Evolutionary conservation across 2,797 vertebrate species (phyloP).

Genomic region (Sebastes miniatus): DNA sequence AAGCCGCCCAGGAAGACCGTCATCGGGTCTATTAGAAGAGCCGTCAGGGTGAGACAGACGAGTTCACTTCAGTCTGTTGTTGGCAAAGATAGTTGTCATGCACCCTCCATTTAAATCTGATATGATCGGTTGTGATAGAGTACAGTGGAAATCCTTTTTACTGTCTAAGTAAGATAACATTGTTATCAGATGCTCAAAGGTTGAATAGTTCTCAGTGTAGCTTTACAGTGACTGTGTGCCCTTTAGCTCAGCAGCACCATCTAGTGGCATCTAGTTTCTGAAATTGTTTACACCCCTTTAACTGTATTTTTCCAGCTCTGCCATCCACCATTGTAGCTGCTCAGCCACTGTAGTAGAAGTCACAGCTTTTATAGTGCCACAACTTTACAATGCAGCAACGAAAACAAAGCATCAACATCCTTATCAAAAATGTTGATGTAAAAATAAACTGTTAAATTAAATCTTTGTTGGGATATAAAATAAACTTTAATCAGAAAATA

Average conservation of each 20-base stretch:
- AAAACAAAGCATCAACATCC: background rate
- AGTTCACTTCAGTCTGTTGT: background rate
- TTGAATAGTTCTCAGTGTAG: background rate
- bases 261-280: conserved; percentile 43
- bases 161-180: background rate
- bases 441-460: background rate
- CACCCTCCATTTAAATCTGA: background rate
- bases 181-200: background rate
- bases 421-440: background rate
- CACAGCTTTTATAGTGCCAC: background rate
- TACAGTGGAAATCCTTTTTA: background rate
- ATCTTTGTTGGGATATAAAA: background rate
- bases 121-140: background rate
- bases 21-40: conserved; percentile 87
- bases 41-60: conserved; percentile 86
- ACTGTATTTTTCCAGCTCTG: background rate
- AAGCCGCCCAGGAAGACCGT: conserved; percentile 70
- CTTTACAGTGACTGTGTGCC: background rate
- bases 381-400: background rate
- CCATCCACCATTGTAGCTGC: background rate
- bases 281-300: background rate
- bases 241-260: conserved; percentile 19
- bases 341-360: background rate
- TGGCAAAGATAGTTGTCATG: background rate
- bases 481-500: background rate